Conservation (phyloP, 1,140 invertebrate genomes). For the Telenomus remus region DNA sequence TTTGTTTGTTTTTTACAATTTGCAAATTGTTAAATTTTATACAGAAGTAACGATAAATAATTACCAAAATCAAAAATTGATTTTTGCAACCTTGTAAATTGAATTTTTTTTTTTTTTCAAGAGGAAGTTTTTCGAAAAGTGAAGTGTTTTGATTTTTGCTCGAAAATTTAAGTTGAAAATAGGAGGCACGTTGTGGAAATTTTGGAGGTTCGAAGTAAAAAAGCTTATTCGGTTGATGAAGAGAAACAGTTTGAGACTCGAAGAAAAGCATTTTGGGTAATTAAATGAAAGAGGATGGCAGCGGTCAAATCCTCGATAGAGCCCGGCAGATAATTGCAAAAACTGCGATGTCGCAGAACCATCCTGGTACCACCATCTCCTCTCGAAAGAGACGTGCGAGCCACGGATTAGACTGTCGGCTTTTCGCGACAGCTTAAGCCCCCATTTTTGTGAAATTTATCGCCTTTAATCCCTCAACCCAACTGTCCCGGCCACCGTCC, state of each 20-base stretch:
- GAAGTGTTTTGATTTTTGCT: too few species aligned
- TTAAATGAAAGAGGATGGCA: constrained; percentile 30
- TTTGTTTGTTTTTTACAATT: too few species aligned
- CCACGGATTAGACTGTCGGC: constrained; percentile 74
- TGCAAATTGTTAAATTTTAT: too few species aligned
- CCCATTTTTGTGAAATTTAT: constrained; percentile 77
- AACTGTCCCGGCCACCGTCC: constrained; percentile 43
- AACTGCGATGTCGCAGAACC: constrained; percentile 58
- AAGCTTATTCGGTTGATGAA: neutral
- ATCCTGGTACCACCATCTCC: constrained; percentile 62
- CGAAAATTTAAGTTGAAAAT: too few species aligned
- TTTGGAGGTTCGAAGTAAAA: too few species aligned
- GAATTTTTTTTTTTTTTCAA: too few species aligned
- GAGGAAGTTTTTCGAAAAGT: too few species aligned
- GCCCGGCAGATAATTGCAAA: constrained; percentile 68
- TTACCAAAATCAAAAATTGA: too few species aligned
- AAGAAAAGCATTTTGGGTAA: constrained; percentile 40
- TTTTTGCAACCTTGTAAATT: too few species aligned
- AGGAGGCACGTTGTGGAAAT: too few species aligned
- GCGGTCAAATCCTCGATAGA: constrained; percentile 42
- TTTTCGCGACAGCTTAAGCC: constrained; percentile 73
- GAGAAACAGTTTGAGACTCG: constrained; percentile 9
- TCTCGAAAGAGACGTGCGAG: constrained; percentile 53
- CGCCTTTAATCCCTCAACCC: constrained; percentile 74
- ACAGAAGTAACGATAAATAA: too few species aligned